These are phyloP conservation scores for Sciurus niger DNA, from an alignment of 2,113 vertebrate genomes.

Conservation along the genomic window DNA sequence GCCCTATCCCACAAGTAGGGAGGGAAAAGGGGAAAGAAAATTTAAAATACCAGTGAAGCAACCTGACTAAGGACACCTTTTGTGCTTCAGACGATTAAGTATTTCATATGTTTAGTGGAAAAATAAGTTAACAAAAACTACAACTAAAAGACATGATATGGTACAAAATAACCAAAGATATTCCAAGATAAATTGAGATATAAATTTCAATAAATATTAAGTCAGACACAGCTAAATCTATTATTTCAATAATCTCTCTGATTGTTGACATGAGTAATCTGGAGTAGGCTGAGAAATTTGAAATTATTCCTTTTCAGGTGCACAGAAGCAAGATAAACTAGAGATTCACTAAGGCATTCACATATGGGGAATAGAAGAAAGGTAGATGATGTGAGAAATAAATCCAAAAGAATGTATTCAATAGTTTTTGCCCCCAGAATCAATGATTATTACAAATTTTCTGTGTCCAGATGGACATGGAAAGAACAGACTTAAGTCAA, in stretches of 20 bases:
- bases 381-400: neutral
- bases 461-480: neutral
- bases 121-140: neutral
- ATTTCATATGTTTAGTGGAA: neutral
- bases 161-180: neutral
- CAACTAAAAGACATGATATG: neutral
- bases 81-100: neutral
- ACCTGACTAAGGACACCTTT: neutral
- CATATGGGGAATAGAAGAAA: neutral
- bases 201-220: neutral
- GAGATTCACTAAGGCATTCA: neutral
- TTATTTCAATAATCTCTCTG: neutral
- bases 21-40: neutral
- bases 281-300: neutral
- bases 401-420: neutral
- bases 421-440: neutral
- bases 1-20: neutral
- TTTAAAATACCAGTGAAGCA: neutral
- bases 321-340: neutral
- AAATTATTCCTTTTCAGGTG: neutral
- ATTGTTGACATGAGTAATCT: neutral
- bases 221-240: neutral
- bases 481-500: neutral
- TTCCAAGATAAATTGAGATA: neutral
- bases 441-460: neutral